phyloP scores from a whole-genome alignment of 2,113 vertebrate genomes.

The Syngnathus floridae region DNA sequence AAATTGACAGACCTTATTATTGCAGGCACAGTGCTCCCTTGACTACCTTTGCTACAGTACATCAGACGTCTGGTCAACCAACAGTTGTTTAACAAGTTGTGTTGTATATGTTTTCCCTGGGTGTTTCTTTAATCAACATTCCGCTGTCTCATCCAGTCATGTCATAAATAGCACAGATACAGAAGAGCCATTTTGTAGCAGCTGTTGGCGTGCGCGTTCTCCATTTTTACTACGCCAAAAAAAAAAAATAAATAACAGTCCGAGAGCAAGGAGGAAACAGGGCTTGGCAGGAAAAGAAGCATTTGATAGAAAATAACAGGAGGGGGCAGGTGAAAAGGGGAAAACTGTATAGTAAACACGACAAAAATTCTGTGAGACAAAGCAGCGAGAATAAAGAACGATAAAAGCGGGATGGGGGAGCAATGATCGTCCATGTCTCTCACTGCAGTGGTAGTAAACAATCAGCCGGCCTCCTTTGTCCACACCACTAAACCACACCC shows the following conservation, averaged over 20 bases:
- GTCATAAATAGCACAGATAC: constrained; percentile 2
- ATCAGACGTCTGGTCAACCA: not conserved
- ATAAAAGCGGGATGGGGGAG: constrained; percentile 6
- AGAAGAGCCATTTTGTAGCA: constrained; percentile 40
- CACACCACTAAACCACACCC: constrained; percentile 68
- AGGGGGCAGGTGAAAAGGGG: not conserved
- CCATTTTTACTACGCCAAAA: constrained; percentile 15
- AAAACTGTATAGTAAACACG: not conserved
- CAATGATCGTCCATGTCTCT: constrained; percentile 34
- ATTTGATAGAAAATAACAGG: not conserved
- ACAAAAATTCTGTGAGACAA: constrained; percentile 3
- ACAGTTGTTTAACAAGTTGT: not conserved
- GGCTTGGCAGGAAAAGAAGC: not conserved
- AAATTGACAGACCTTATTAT: not conserved
- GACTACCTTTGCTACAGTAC: not conserved
- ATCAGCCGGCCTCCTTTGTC: constrained; percentile 72
- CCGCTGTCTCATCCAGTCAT: not conserved
- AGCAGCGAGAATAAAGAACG: not conserved
- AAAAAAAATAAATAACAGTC: constrained; percentile 2
- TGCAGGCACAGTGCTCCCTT: not conserved
- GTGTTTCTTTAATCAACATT: not conserved
- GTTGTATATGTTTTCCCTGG: not conserved
- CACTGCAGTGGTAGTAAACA: constrained; percentile 68
- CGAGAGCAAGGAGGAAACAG: not conserved
- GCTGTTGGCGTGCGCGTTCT: constrained; percentile 13